Percentiles rank a stretch among this genome's conserved stretches.
These are phyloP conservation scores for Parnassius glacialis DNA, from an alignment of 2,888 invertebrate species.

Conservation along the genomic window DNA sequence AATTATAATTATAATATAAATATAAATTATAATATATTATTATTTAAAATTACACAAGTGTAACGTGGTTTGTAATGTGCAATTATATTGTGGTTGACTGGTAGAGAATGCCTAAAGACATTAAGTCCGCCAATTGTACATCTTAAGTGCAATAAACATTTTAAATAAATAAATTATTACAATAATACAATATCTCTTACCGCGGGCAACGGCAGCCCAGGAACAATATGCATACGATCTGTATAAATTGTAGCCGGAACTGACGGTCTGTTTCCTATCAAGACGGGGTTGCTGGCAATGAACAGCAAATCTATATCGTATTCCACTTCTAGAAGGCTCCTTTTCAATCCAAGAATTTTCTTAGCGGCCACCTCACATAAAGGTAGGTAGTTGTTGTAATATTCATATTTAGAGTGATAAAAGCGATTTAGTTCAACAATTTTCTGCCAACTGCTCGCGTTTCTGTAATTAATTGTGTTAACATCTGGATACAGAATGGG, in stretches of 20 bases:
- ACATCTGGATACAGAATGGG: constrained; percentile 75
- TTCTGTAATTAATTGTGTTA: constrained; percentile 61
- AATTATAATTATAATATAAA: too few species aligned
- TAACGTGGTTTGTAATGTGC: too few species aligned
- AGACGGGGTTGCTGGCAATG: constrained; percentile 59
- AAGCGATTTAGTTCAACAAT: constrained; percentile 55
- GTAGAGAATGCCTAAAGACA: too few species aligned
- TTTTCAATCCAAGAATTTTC: constrained; percentile 58
- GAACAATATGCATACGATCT: constrained; percentile 66
- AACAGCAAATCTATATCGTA: constrained; percentile 69
- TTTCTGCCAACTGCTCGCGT: constrained; percentile 66
- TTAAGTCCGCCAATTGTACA: too few species aligned
- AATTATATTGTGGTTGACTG: too few species aligned
- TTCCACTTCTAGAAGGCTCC: constrained; percentile 60
- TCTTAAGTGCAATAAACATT: too few species aligned
- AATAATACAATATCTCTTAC: constrained; percentile 36
- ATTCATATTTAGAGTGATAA: constrained; percentile 56
- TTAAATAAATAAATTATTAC: too few species aligned
- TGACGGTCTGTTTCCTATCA: constrained; percentile 64
- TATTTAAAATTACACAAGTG: too few species aligned
- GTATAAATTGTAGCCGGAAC: constrained; percentile 61
- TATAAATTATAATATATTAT: too few species aligned
- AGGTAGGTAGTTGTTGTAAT: constrained; percentile 59
- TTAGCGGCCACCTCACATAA: constrained; percentile 61
- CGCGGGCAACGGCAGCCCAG: constrained; percentile 53